Base-by-base conservation (phyloP, 2,113 vertebrate species). In the Neogale vison region DNA sequence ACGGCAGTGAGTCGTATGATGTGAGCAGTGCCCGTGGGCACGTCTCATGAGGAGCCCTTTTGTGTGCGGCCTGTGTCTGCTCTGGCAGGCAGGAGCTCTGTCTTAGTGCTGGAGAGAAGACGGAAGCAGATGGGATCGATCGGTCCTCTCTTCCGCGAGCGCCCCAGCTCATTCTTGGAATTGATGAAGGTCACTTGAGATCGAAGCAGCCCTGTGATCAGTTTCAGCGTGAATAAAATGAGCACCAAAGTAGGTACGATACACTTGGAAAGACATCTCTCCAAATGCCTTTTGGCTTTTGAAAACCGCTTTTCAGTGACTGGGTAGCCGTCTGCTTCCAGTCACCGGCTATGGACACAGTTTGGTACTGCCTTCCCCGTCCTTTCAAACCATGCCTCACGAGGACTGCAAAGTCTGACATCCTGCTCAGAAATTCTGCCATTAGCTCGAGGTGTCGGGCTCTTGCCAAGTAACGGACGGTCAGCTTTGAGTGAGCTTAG, bases 51-150 rank as follows among this genome's bases (percentile, higher is more conserved):
- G 39, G 57, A 67, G 39, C 36, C 31, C 57, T 29, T 31, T n/a
- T 50, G 24, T 1, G 9, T n/a, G n/a, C 42, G 45, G 80, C 15
- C 20, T n/a, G 0, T 1, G 1, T 76, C 15, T 34, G 5, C 3
- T 76, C 14, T 21, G n/a, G 47, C 29, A 5, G 45, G 52, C 63
- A 72, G 14, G 8, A 23, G 39, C 72, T 0, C 20, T 39, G 47
- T 96, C 57, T 50, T 61, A 24, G 4, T 36, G 59, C 14, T 10
- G 5, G 11, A n/a, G 42, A 88, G 52, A 31, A 86, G 82, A 17
- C 0, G 1, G 39, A 23, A 55, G 17, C 6, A 13, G 74, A 1
- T 0, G 0, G 11, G 42, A 15, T 17, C 5, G 47, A 15, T 17
- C 7, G 4, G 23, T 67, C 6, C 7, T 36, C 1, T 74, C 72